Base-by-base conservation (phyloP, 2,888 invertebrate genomes). In the Amphipoea lucens region DNA sequence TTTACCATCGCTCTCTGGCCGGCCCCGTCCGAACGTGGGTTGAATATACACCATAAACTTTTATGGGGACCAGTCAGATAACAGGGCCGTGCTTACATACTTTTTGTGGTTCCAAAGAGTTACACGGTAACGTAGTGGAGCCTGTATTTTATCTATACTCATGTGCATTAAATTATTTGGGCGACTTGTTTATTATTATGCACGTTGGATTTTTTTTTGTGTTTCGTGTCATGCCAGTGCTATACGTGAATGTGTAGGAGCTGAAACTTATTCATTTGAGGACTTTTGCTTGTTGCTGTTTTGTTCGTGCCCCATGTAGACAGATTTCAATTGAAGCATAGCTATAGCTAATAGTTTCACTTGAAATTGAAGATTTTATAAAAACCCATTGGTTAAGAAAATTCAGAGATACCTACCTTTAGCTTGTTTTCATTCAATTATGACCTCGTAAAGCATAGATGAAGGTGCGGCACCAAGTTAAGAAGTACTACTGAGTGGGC, bases 21-120 rank as follows among this genome's bases (percentile, higher is more conserved):
- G 81, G 87, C 68, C 70, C 75, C 84, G 82, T 76, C 88, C 72
- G 84, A 88, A 90, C 92, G 92, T 91, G 92, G 92, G 90, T 90
- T 90, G 92, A 91, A 91, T 92, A 92, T 89, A 92, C 92, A 89
- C 93, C 91, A 92, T 95, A 91, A 94, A 95, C 87, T 91, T 95
- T 95, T 94, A 95, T 94, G 91, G 92, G 90, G 87, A 81, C 91
- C 90, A 90, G 86, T 78, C 86, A 90, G 94, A 93, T 93, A 94
- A 92, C 90, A 88, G 84, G 82, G 84, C 87, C 87, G 76, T 66
- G 82, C 85, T 82, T 81, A 77, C 82, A 77, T 80, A 78, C 82
- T 87, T 90, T 92, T 93, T 92, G 92, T 90, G 89, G 87, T 88
- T 86, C 84, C 75, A 81, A 79, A 82, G 87, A 90, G 83, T 87